Percentiles rank a stretch among this genome's conserved stretches.
Evolutionary conservation across 2,888 invertebrate genomes (phyloP).

Genomic region (Eupithecia inturbata): DNA sequence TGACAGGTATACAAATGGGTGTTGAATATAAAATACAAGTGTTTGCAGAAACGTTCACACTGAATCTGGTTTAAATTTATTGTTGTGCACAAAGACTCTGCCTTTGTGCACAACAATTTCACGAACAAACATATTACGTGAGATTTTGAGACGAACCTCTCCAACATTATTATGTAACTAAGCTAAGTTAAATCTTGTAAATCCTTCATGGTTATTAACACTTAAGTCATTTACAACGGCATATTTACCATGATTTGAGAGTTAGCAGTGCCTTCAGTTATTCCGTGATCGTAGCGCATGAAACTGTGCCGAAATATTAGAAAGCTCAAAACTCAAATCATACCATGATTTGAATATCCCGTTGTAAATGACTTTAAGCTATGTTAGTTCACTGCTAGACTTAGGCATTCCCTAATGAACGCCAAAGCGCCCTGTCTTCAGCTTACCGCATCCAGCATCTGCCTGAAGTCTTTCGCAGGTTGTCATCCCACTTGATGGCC

Average conservation of each 20-base stretch:
- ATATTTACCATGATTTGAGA: too few species aligned
- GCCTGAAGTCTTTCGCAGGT: neutral
- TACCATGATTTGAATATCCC: too few species aligned
- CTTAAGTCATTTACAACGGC: too few species aligned
- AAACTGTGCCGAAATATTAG: too few species aligned
- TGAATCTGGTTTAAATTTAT: neutral
- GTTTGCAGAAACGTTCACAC: neutral
- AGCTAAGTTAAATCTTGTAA: too few species aligned
- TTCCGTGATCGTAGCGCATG: too few species aligned
- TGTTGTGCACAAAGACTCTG: too few species aligned
- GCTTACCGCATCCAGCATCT: neutral
- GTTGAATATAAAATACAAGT: constrained; percentile 4
- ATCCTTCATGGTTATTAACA: too few species aligned
- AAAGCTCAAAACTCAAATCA: too few species aligned
- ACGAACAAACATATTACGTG: neutral
- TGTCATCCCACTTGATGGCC: neutral
- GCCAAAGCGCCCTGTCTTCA: neutral
- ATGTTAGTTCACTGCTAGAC: neutral
- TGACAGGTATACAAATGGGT: constrained; percentile 8
- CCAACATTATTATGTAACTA: too few species aligned
- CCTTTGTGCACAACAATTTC: neutral
- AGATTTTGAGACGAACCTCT: neutral
- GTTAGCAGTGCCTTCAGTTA: too few species aligned
- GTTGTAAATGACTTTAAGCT: too few species aligned
- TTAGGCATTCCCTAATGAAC: neutral